A percentile compares a stretch with the other conserved stretches of the same genome.
phyloP scores from a whole-genome alignment of 1,140 invertebrate species.

The Zophobas morio region DNA sequence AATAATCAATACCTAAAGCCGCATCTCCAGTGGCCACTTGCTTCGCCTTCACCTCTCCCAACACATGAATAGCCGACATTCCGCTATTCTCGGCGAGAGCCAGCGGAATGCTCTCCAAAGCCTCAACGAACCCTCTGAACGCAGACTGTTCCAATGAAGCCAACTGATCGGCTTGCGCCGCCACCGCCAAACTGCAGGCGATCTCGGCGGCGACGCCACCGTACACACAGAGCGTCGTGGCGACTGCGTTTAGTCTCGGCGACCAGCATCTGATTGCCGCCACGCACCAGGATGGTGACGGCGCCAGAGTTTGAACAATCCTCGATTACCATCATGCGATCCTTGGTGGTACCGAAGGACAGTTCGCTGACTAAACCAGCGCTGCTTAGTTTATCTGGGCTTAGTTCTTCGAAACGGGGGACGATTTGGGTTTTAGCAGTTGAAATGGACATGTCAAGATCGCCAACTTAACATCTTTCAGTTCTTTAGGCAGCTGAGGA shows the following conservation, averaged over 20 bases:
- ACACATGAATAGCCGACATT: constrained; percentile 90
- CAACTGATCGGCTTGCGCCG: constrained; percentile 91
- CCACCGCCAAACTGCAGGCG: constrained; percentile 92
- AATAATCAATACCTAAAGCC: constrained; percentile 95
- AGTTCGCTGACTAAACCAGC: constrained; percentile 95
- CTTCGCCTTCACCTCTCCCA: constrained; percentile 91
- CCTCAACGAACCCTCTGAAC: constrained; percentile 95
- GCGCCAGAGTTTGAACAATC: constrained; percentile 97
- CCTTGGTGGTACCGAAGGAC: constrained; percentile 96
- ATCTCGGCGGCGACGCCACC: constrained; percentile 98
- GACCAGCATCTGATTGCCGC: constrained; percentile 98
- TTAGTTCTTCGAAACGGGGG: constrained; percentile 96
- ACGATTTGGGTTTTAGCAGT: constrained; percentile 99
- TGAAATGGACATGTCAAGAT: constrained; percentile 89
- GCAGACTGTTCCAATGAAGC: constrained; percentile 97
- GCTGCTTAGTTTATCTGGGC: constrained; percentile 91
- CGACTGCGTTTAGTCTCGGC: constrained; percentile 98
- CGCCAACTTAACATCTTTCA: constrained; percentile 97
- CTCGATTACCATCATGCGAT: constrained; percentile 98
- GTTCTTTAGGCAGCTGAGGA: constrained; percentile 91
- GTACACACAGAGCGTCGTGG: constrained; percentile 98
- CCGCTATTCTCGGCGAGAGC: constrained; percentile 98
- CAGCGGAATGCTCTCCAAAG: constrained; percentile 94
- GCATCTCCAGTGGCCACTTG: constrained; percentile 91
- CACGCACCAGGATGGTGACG: constrained; percentile 97